Evolutionary conservation across 2,113 vertebrate genomes (phyloP), one percentile per base, ranked within the genome.

Genomic region (Microcebus jonahi): DNA sequence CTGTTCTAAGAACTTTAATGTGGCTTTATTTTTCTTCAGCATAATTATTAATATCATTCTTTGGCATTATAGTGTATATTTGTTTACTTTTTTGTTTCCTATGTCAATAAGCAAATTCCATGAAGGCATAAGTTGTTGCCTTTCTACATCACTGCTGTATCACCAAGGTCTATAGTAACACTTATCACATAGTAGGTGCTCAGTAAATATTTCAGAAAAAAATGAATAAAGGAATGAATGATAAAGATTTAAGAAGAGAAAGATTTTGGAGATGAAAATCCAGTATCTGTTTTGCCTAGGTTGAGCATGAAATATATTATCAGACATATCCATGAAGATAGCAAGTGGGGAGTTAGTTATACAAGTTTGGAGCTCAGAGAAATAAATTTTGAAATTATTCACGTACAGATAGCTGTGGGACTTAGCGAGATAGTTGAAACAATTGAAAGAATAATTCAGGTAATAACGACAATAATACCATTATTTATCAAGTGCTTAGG

Each of bases 141-240:
- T 61, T n/a, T 79, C 61, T 25, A 53, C 5, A 48, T 6, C 31
- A 39, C 11, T 7, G 25, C n/a, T 53, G 0, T 23, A 21, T 45
- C 34, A 10, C 3, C 15, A 70, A 2, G 1, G 8, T 34, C 10
- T n/a, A 2, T 4, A 34, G 29, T 2, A 36, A 34, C 45, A 15
- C 15, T 53, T 20, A 0, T 23, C 15, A 45, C 31, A 11, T 0
- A 45, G 50, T 29, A n/a, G 13, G 5, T 29, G 15, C 53, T 81
- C 61, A 27, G 8, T 36, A 90, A 76, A 50, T 63, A 89, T 61
- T 94, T 90, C 81, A 61, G 61, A 9, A 76, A 61, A 27, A 61
- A 48, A 12, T 53, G 29, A 76, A 73, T 53, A 53, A 48, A 87
- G 9, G 11, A 50, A 59, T 67, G 34, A 89, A 68, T 59, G 31